Evolutionary conservation across 2,797 vertebrate genomes (phyloP), one percentile per base, ranked within the genome.

Genomic region (Erpetoichthys calabaricus): DNA sequence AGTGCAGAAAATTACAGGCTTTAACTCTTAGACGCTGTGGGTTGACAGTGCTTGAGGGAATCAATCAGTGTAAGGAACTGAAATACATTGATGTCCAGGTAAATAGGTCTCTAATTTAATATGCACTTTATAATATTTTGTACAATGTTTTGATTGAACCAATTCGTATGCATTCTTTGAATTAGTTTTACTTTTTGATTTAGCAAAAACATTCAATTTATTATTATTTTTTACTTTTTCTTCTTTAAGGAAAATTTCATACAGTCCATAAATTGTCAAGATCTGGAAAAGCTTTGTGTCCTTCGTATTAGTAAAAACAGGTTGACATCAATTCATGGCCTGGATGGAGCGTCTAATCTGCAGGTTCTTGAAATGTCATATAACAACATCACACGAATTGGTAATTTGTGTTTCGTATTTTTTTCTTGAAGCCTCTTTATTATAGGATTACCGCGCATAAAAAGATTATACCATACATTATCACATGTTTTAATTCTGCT

Each of bases 361-460:
- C 73, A 69, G 5, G 69, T 75, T 60, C 85, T 98, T 56, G 89
- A 97, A 64, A 70, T 97, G 53, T 97, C 95, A 1, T 70, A 89
- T 71, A 99, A 97, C 67, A 85, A 68, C 73, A 87, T 98, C 72
- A 90, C 85, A 44, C 85, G 87, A 68, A 85, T 97, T 53, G 87
- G 95, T 97, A 79, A 89, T 90, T 65, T n/a, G 55, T 42, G 49
- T 45, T 49, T 4, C 57, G 57, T 44, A 7, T 7, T 25, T 25
- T 25, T 25, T 25, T 25, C 25, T 25, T 25, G 25, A 25, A 25
- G 25, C 25, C 25, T 25, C 25, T 1, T 61, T 58, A 64, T 3
- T 69, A 10, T 57, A 62, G 53, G 4, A 60, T 64, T 25, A 25
- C 25, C 25, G 25, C 25, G 25, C 25, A 25, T 25, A 25, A 25